These are phyloP conservation scores for Oscheius sp. DNA, from an alignment of 2,888 invertebrate genomes.

Conservation along the genomic window DNA sequence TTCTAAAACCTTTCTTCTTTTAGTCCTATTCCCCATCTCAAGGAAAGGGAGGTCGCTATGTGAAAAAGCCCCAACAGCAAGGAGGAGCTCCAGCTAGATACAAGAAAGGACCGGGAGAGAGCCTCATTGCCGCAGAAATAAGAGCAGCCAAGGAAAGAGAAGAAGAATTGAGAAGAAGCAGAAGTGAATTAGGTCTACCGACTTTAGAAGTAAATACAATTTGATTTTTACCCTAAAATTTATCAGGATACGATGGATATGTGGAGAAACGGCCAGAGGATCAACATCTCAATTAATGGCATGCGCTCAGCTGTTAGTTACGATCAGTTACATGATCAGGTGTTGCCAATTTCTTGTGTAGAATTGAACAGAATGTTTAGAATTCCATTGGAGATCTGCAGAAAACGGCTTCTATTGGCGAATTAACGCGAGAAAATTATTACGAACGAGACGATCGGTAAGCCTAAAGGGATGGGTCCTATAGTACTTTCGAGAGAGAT, in stretches of 20 bases:
- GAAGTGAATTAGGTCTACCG: slow-evolving; percentile 48
- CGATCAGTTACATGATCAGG: slow-evolving; percentile 33
- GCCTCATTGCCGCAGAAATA: slow-evolving; percentile 68
- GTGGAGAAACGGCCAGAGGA: slow-evolving; percentile 21
- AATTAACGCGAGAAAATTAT: slow-evolving; percentile 13
- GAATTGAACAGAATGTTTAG: neutral
- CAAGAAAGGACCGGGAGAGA: slow-evolving; percentile 17
- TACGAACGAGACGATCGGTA: slow-evolving; percentile 18
- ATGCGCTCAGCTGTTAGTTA: slow-evolving; percentile 28
- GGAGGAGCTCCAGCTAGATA: neutral
- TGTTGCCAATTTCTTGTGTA: neutral
- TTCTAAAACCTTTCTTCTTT: neutral
- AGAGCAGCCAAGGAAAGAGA: slow-evolving; percentile 73
- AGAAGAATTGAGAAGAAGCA: slow-evolving; percentile 71
- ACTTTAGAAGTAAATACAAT: slow-evolving; percentile 31
- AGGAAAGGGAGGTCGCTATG: slow-evolving; percentile 13
- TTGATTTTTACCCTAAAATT: neutral
- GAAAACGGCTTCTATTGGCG: slow-evolving; percentile 23
- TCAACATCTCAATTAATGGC: neutral
- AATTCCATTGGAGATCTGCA: neutral
- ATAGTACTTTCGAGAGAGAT: neutral
- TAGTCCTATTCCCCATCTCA: slow-evolving; percentile 10
- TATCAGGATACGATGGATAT: slow-evolving; percentile 32
- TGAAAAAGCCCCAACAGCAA: slow-evolving; percentile 18
- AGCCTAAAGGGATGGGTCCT: no score